phyloP scores from a whole-genome alignment of 2,797 vertebrate genomes.

The Calcarius lapponicus region DNA sequence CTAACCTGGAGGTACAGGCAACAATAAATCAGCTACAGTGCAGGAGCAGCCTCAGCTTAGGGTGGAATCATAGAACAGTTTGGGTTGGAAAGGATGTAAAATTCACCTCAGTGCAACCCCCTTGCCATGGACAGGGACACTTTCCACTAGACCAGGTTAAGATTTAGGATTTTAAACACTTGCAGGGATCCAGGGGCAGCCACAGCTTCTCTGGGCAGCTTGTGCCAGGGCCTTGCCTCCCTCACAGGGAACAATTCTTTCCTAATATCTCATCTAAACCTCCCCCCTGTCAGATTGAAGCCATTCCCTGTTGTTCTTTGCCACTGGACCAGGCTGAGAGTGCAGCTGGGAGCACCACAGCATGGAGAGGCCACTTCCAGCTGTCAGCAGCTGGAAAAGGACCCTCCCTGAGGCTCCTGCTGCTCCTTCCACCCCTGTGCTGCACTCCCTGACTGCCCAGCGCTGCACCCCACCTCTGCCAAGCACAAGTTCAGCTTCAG shows the following conservation, averaged over 20 bases:
- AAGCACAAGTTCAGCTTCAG: background rate
- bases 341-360: background rate
- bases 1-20: background rate
- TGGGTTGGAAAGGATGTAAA: background rate
- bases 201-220: background rate
- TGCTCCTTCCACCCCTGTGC: background rate
- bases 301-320: background rate
- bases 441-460: rapidly evolving
- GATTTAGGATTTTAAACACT: background rate
- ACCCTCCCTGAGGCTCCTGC: background rate
- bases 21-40: rapidly evolving
- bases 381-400: background rate
- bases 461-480: rapidly evolving
- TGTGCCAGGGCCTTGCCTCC: background rate
- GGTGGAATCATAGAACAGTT: background rate
- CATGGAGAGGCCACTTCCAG: rapidly evolving
- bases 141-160: background rate
- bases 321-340: background rate
- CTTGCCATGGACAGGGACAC: background rate
- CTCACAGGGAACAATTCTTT: background rate
- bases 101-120: background rate
- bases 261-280: background rate
- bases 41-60: background rate
- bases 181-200: background rate
- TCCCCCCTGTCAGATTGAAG: background rate